These are phyloP conservation scores for Pachypeltis micranthus DNA, from an alignment of 1,140 invertebrate genomes.

Conservation along the genomic window DNA sequence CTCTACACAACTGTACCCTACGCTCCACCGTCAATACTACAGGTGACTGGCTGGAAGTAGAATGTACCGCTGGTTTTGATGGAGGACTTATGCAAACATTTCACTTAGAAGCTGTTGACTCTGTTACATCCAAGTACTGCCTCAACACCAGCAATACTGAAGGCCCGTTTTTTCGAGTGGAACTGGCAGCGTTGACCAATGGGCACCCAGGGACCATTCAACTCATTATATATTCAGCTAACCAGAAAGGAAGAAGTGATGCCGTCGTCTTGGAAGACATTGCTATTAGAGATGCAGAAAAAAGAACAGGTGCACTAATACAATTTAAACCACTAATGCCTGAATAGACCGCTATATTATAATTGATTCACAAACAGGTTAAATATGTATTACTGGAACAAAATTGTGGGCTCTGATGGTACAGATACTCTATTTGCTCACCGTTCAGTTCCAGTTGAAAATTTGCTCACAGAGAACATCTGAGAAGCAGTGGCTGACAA, in stretches of 20 bases:
- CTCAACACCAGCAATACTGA: slow-evolving; percentile 50
- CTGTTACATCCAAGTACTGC: slow-evolving; percentile 51
- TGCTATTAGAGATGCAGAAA: slow-evolving; percentile 73
- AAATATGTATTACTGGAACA: no score
- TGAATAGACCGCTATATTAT: no score
- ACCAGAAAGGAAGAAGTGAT: slow-evolving; percentile 76
- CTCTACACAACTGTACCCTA: slow-evolving; percentile 70
- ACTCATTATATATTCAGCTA: slow-evolving; percentile 69
- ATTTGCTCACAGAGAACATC: no score
- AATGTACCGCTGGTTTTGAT: slow-evolving; percentile 63
- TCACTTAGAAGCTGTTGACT: slow-evolving; percentile 65
- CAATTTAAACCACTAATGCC: no score
- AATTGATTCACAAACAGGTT: no score
- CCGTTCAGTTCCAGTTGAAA: no score
- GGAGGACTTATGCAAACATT: slow-evolving; percentile 74
- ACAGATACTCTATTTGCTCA: no score
- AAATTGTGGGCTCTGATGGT: no score
- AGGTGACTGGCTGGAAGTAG: slow-evolving; percentile 55
- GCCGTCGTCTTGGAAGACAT: slow-evolving; percentile 68
- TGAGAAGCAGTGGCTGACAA: no score
- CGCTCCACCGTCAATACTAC: slow-evolving; percentile 54
- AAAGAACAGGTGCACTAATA: slow-evolving; percentile 75
- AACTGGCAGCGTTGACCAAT: slow-evolving; percentile 49
- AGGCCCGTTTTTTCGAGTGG: slow-evolving; percentile 53
- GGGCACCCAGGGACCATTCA: slow-evolving; percentile 49